phyloP scores from a whole-genome alignment of 1,140 invertebrate species.

The Camponotus pennsylvanicus region DNA sequence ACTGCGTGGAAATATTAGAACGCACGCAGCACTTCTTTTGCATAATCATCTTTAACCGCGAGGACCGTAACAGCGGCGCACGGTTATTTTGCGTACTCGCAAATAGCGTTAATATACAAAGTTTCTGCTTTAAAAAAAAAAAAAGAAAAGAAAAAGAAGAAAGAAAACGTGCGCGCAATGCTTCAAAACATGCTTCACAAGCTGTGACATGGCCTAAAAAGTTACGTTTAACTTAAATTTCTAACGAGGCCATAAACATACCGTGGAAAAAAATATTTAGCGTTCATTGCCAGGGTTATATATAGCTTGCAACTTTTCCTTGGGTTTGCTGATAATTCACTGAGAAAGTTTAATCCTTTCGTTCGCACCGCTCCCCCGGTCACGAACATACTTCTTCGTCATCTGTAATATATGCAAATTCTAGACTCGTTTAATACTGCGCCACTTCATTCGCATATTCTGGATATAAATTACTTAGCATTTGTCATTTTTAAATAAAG shows the following conservation, averaged over 20 bases:
- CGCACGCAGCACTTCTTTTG: slow-evolving; percentile 43
- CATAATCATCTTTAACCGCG: slow-evolving; percentile 66
- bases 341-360: slow-evolving; percentile 46
- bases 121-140: slow-evolving; percentile 15
- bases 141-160: background rate
- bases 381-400: slow-evolving; percentile 9
- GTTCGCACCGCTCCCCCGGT: background rate
- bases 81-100: slow-evolving; percentile 4
- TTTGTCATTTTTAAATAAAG: slow-evolving; percentile 16
- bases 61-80: slow-evolving; percentile 37
- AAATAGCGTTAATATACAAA: slow-evolving; percentile 48
- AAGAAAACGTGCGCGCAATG: slow-evolving; percentile 13
- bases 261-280: slow-evolving; percentile 4
- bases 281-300: slow-evolving; percentile 22
- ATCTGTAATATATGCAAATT: slow-evolving; percentile 43
- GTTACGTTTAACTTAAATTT: slow-evolving; percentile 53
- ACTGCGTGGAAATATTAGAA: slow-evolving; percentile 65
- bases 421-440: background rate
- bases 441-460: slow-evolving; percentile 28
- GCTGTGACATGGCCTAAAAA: slow-evolving; percentile 30
- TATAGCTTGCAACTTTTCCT: slow-evolving; percentile 33
- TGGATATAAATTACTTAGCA: slow-evolving; percentile 41
- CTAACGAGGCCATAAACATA: slow-evolving; percentile 10
- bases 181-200: slow-evolving; percentile 49
- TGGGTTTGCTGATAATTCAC: slow-evolving; percentile 38